These are phyloP conservation scores for Drosophila emarginata DNA, from an alignment of 2,888 invertebrate species.

Conservation along the genomic window DNA sequence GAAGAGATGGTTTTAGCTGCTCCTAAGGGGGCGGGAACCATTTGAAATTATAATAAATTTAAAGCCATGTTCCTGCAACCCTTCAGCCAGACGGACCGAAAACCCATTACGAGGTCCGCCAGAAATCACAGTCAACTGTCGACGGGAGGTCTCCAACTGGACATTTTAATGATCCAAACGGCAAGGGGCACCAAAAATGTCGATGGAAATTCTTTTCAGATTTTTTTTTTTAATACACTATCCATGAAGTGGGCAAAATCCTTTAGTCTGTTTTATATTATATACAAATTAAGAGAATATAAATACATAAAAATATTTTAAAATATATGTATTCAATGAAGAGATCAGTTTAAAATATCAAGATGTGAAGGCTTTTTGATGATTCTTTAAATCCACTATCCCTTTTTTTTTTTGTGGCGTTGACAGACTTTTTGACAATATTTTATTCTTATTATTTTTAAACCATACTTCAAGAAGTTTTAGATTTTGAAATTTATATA, in stretches of 20 bases:
- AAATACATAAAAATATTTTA: too few relatives aligned
- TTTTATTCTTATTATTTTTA: too few relatives aligned
- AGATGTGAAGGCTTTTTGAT: too few relatives aligned
- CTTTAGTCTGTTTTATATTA: background rate
- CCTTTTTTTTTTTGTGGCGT: too few relatives aligned
- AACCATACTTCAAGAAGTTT: too few relatives aligned
- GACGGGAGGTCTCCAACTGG: slow-evolving; percentile 65
- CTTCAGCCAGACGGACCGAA: slow-evolving; percentile 59
- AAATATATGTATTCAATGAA: too few relatives aligned
- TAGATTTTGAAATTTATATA: too few relatives aligned
- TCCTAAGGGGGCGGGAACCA: slow-evolving; percentile 34
- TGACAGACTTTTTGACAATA: too few relatives aligned
- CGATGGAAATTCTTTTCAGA: background rate
- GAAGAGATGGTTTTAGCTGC: slow-evolving; percentile 8
- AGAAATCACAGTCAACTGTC: slow-evolving; percentile 64
- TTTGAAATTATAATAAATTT: slow-evolving; percentile 72
- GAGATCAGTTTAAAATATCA: too few relatives aligned
- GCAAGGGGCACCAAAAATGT: background rate
- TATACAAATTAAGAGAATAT: too few relatives aligned
- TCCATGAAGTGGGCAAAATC: background rate
- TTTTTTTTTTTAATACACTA: background rate
- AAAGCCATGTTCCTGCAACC: slow-evolving; percentile 53
- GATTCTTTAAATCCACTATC: too few relatives aligned
- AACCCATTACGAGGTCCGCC: slow-evolving; percentile 54
- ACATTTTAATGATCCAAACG: slow-evolving; percentile 65